Conservation (phyloP, 1,140 invertebrate species). For the Lordiphosa collinella region DNA sequence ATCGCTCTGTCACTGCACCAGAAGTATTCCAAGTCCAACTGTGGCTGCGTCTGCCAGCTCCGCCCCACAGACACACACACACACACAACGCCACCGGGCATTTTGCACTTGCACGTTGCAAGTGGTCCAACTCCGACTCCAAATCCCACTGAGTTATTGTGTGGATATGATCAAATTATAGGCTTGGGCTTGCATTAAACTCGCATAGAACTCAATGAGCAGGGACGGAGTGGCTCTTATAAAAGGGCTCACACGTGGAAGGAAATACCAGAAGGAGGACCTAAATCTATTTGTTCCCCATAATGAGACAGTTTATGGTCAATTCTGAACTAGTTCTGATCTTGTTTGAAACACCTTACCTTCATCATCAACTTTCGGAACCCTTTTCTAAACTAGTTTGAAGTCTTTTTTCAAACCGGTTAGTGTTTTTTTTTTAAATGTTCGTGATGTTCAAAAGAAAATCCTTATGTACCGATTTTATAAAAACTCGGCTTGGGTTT, state of each 20-base stretch:
- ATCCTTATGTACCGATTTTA: too few species aligned
- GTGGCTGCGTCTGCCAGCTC: slow-evolving; percentile 18
- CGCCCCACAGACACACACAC: slow-evolving; percentile 15
- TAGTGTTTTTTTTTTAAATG: too few species aligned
- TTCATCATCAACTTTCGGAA: too few species aligned
- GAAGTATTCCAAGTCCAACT: neutral
- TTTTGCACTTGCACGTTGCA: slow-evolving; percentile 41
- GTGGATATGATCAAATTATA: slow-evolving; percentile 78
- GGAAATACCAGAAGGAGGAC: too few species aligned
- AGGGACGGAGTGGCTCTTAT: neutral
- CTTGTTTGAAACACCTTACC: too few species aligned
- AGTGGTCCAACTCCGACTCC: neutral
- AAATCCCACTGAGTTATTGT: slow-evolving; percentile 59
- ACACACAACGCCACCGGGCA: slow-evolving; percentile 60
- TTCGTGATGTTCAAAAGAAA: too few species aligned
- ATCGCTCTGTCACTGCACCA: slow-evolving; percentile 65
- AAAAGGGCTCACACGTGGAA: neutral
- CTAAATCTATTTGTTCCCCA: too few species aligned
- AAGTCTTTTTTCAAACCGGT: too few species aligned
- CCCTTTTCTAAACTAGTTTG: too few species aligned
- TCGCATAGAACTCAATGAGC: slow-evolving; percentile 56
- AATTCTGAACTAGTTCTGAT: too few species aligned
- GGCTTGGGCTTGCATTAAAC: slow-evolving; percentile 69
- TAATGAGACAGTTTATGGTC: too few species aligned
- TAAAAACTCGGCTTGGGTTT: too few species aligned